Evolutionary conservation across 2,888 invertebrate genomes (phyloP), one percentile per base, ranked within the genome.

Genomic region (Adineta ricciae): DNA sequence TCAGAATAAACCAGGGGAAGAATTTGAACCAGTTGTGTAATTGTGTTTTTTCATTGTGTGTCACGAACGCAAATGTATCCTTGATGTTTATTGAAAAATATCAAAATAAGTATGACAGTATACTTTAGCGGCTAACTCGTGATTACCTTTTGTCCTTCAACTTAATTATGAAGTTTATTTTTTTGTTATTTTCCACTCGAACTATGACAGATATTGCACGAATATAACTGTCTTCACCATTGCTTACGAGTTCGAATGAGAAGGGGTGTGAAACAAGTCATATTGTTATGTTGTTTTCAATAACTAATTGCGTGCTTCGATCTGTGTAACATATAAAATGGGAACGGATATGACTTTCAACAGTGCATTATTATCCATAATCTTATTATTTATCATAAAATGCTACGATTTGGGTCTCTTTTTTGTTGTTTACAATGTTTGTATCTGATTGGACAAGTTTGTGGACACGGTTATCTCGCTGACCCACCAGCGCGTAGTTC

Each of bases 401-500:
- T 64, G 64, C 7, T 8, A 1, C 27, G 16, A 5, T 32, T 64
- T 64, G 19, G 32, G 14, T 64, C 19, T 32, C 27, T 64, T 32
- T 19, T 64, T 2, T 32, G 27, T 64, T 32, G 38, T 41, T 14
- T 78, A 41, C 78, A 24, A 78, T 41, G 2, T 78, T 78, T 78
- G 24, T 24, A n/a, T 78, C 38, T 24, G 9, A 41, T 78, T 41
- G 21, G 41, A 24, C 8, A 41, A 41, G 41, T 7, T 38, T 11
- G 41, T 78, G 24, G 38, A 11, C 78, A 78, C 41, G 78, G 78
- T 0, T 78, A 78, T 32, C n/a, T 78, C 38, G 24, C 38, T 41
- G 84, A 85, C n/a, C 85, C 85, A 38, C 85, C 85, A 82, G 72
- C 85, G 41, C 46, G 85, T n/a, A 83, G 83, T 36, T 73, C 83